A percentile compares a stretch with the other conserved stretches of the same genome.
Evolutionary conservation across 1,140 invertebrate genomes (phyloP).

Genomic region (Lepidostoma basale): DNA sequence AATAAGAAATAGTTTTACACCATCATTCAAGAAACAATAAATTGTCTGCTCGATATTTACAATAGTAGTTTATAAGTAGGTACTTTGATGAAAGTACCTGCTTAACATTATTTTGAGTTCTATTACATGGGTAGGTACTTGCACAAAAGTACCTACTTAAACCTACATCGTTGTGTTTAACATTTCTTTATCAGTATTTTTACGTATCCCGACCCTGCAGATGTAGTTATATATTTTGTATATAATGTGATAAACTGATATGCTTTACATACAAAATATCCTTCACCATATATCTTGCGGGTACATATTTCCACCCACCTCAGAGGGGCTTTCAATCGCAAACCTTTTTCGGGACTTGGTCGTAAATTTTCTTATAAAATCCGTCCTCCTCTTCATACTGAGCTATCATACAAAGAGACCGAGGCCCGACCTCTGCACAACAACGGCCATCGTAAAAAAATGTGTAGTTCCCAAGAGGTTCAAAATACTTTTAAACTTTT

Average conservation of each 20-base stretch:
- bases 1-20: too few species aligned
- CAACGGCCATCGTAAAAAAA: background rate
- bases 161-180: too few species aligned
- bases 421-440: background rate
- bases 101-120: too few species aligned
- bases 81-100: too few species aligned
- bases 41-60: too few species aligned
- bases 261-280: too few species aligned
- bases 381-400: slow-evolving; percentile 36
- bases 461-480: too few species aligned
- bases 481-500: background rate
- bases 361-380: slow-evolving; percentile 47
- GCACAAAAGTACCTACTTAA: too few species aligned
- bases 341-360: slow-evolving; percentile 37
- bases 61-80: too few species aligned
- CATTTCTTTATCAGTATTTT: too few species aligned
- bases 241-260: background rate
- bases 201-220: background rate
- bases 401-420: background rate
- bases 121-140: too few species aligned
- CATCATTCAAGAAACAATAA: too few species aligned
- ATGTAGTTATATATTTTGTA: background rate
- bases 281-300: background rate
- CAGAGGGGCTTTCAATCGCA: slow-evolving; percentile 36
- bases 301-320: slow-evolving; percentile 17